Percentiles rank a stretch among this genome's conserved stretches.
phyloP scores from a whole-genome alignment of 2,113 vertebrate genomes.

The Hemicordylus capensis region DNA sequence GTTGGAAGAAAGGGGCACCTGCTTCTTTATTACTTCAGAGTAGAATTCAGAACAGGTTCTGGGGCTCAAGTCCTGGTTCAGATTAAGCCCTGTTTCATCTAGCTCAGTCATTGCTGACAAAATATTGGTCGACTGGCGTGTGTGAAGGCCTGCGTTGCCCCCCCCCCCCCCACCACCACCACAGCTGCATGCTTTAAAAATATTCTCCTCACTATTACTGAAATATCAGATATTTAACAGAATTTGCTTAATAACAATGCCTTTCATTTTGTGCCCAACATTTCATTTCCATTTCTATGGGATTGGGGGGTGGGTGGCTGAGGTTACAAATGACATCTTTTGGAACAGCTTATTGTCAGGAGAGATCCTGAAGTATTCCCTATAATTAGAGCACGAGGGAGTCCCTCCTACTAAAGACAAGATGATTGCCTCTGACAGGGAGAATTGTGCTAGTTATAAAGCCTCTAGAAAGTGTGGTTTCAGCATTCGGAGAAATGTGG shows the following conservation, averaged over 20 bases:
- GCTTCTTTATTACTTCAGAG: background rate
- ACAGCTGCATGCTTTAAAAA: too few species aligned
- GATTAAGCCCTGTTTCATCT: background rate
- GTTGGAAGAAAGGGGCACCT: background rate
- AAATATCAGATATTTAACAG: too few species aligned
- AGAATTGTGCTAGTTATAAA: background rate
- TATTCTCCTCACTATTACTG: too few species aligned
- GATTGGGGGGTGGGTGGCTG: background rate
- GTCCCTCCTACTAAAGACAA: background rate
- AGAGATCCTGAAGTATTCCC: background rate
- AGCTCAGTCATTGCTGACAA: background rate
- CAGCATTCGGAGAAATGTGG: background rate
- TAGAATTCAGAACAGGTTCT: background rate
- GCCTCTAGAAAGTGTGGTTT: background rate
- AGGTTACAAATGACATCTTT: background rate
- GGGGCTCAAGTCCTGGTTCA: background rate
- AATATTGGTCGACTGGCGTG: too few species aligned
- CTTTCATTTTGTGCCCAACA: background rate
- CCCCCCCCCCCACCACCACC: too few species aligned
- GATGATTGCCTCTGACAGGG: background rate
- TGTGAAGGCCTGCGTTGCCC: too few species aligned
- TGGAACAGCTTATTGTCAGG: background rate
- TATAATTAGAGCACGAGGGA: background rate
- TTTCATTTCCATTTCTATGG: slow-evolving; percentile 7
- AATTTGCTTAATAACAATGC: too few species aligned